A percentile compares a stretch with the other conserved stretches of the same genome.
These are phyloP conservation scores for Lophius americanus DNA, from an alignment of 2,797 vertebrate species.

Conservation along the genomic window DNA sequence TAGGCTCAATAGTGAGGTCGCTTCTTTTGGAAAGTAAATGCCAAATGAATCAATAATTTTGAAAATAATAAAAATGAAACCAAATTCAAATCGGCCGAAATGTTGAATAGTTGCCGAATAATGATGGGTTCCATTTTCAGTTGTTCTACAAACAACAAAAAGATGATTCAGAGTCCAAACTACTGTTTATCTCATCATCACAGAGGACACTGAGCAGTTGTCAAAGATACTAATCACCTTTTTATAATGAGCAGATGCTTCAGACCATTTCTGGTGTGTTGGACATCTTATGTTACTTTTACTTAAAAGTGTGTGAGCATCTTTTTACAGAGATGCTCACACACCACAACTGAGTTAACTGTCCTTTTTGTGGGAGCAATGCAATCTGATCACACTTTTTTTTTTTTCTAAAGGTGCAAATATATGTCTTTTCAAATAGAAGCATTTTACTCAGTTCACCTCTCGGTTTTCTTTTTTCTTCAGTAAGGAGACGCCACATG, in stretches of 20 bases:
- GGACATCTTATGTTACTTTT: not conserved
- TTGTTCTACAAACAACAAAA: not conserved
- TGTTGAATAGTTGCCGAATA: not conserved
- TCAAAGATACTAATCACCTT: not conserved
- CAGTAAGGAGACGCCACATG: conserved; percentile 6
- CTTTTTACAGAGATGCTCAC: conserved; percentile 6
- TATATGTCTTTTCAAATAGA: conserved; percentile 12
- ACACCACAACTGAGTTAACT: conserved; percentile 2
- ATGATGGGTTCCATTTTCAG: not conserved
- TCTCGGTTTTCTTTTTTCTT: conserved; percentile 4
- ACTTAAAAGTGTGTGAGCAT: too few species aligned
- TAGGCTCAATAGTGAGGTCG: too few species aligned
- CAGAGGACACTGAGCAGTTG: not conserved
- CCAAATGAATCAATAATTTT: too few species aligned
- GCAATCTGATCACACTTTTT: conserved; percentile 55
- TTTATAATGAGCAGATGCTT: not conserved
- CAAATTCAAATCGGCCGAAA: not conserved
- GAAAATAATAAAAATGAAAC: too few species aligned
- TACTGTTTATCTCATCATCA: not conserved
- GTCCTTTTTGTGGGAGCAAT: conserved; percentile 21
- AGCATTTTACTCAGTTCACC: conserved; percentile 17
- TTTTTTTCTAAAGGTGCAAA: conserved; percentile 32
- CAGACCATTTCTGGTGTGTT: not conserved
- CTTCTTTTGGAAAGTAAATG: too few species aligned
- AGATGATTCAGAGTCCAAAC: conserved; percentile 1